Evolutionary conservation across 2,888 invertebrate genomes (phyloP).

Genomic region (Apamea anceps): DNA sequence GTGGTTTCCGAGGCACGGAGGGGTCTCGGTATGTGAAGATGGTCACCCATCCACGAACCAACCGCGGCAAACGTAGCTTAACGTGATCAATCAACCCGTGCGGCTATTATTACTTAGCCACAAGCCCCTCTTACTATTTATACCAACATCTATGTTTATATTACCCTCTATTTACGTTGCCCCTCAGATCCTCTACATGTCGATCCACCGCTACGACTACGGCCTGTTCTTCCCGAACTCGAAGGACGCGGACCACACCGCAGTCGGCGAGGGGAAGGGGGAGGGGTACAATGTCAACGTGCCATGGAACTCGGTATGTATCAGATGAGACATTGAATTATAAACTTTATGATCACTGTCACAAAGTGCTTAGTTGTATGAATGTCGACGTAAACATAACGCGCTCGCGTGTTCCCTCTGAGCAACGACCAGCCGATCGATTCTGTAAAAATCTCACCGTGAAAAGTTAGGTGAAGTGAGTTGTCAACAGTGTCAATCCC

Average conservation of each 20-base stretch:
- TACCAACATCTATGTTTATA: no score
- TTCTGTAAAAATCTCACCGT: no score
- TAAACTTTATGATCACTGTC: background rate
- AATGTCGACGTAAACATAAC: background rate
- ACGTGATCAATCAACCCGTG: no score
- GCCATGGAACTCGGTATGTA: conserved; percentile 95
- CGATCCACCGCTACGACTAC: conserved; percentile 97
- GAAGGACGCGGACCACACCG: conserved; percentile 91
- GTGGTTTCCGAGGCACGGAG: no score
- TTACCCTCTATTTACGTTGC: background rate
- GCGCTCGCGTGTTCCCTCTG: background rate
- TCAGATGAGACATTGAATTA: background rate
- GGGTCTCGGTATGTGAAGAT: no score
- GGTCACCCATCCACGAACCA: no score
- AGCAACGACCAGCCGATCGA: no score
- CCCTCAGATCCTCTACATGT: conserved; percentile 95
- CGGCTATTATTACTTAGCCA: no score
- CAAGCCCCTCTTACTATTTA: no score
- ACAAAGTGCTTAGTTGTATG: conserved; percentile 6
- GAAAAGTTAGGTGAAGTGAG: no score
- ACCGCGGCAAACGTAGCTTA: no score
- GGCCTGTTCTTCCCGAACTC: conserved; percentile 96
- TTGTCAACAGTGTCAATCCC: no score
- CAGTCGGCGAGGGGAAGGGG: conserved; percentile 92
- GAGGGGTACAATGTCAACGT: conserved; percentile 97